Base-by-base conservation (phyloP, 2,888 invertebrate species). In the Germaria angustata region DNA sequence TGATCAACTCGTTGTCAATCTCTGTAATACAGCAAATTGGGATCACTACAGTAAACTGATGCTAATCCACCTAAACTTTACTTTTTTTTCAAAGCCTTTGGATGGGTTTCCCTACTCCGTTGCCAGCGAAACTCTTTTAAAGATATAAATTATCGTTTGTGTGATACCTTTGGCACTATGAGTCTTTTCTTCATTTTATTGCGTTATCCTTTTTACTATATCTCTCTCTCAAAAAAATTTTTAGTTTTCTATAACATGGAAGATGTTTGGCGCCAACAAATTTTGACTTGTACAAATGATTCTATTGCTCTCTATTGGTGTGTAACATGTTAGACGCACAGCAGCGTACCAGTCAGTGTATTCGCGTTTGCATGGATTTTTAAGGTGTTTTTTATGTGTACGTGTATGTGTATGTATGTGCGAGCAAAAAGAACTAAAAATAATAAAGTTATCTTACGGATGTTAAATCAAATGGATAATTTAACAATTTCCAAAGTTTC, bases 241-340 rank as follows among this genome's bases (percentile, higher is more conserved):
- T 78, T 75, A 66, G 79, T 75, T 82, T 71, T 71, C 75, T 65
- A 65, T 49, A 66, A 69, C 59, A 71, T 53, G 15, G 53, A 89
- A 89, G 90, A 89, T 86, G 87, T 86, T 88, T 87, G 89, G 89
- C 89, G 89, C 89, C 89, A 89, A 87, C 85, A 76, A 86, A 85
- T 87, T 78, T 89, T 89, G 90, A 89, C 88, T 89, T 88, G 87
- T 88, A 89, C 87, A 89, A 89, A 89, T 89, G 87, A 87, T 87
- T 87, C 86, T 15, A n/a, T 49, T 61, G 32, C 51, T 72, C 66
- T 68, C 68, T 66, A 78, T 55, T 69, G 81, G 80, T 80, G 80
- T 80, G 80, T 84, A 85, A 81, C 81, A 78, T 78, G 75, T 79
- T 76, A 75, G 28, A 82, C 81, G 81, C 80, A 81, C 68, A 71